Evolutionary conservation across 2,888 invertebrate genomes (phyloP), one percentile per base, ranked within the genome.

Genomic region (Acanthosepion pharaonis): DNA sequence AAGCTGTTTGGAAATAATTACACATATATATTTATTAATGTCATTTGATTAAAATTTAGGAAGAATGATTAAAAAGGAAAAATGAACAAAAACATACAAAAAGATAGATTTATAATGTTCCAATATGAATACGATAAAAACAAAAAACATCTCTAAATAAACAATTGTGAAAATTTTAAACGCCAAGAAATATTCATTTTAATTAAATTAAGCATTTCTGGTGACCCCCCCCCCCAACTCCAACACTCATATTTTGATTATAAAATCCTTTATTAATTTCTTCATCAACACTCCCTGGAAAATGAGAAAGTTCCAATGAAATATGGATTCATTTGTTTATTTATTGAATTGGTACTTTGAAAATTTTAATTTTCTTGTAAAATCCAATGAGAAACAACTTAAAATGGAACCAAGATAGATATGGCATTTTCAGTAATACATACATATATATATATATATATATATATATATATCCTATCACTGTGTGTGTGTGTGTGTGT

Each of bases 221-320:
- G 23, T n/a, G 42, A 1, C n/a, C 15, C n/a, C n/a, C 9, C n/a
- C 15, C 11, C 6, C 78, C n/a, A 11, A 0, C n/a, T 8, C n/a
- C 78, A 9, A 25, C 28, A n/a, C n/a, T 1, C n/a, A 78, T n/a
- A n/a, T 78, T 78, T 78, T n/a, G 78, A 78, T 78, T 78, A n/a
- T 78, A n/a, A 78, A 78, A 78, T n/a, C 78, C n/a, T 78, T 78
- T 78, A 33, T 78, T 78, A 78, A n/a, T 5, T 33, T 78, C 15
- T n/a, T 78, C n/a, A 78, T 78, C 78, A 78, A 78, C 78, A 78
- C 78, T 78, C 78, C 78, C n/a, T 78, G n/a, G n/a, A 78, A 78
- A 78, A 78, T n/a, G 78, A 78, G 33, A n/a, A n/a, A 78, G n/a
- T 78, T n/a, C n/a, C n/a, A n/a, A 78, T 9, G n/a, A n/a, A 78